A percentile compares a stretch with the other conserved stretches of the same genome.
Evolutionary conservation across 2,888 invertebrate genomes (phyloP).

Genomic region (Phaedon cochleariae): DNA sequence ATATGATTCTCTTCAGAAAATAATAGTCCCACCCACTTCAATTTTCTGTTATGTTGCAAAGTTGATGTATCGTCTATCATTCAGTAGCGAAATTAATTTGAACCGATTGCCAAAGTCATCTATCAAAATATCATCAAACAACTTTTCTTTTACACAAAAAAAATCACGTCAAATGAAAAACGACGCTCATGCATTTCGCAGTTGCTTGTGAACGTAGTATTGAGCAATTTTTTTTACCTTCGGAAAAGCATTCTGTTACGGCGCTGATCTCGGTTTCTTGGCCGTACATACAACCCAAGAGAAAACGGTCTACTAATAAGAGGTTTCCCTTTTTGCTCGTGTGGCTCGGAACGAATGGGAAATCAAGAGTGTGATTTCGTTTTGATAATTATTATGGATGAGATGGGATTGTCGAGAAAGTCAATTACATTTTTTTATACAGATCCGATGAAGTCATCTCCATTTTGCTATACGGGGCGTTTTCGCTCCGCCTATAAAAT

Average conservation of each 20-base stretch:
- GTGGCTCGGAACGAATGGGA: conserved; percentile 10
- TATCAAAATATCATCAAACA: too few species aligned
- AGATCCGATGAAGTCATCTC: background rate
- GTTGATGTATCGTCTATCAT: too few species aligned
- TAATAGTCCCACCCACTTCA: too few species aligned
- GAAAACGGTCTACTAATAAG: conserved; percentile 31
- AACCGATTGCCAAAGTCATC: too few species aligned
- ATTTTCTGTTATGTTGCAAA: too few species aligned
- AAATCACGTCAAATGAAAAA: too few species aligned
- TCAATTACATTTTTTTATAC: background rate
- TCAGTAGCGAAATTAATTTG: too few species aligned
- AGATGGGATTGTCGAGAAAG: conserved; percentile 12
- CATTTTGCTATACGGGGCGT: conserved; percentile 14
- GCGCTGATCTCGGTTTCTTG: conserved; percentile 18
- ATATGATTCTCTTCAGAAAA: too few species aligned
- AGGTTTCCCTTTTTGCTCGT: conserved; percentile 20
- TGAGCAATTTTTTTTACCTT: too few species aligned
- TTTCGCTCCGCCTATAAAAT: conserved; percentile 1
- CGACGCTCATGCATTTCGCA: too few species aligned
- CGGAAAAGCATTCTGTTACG: background rate
- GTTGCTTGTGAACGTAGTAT: too few species aligned
- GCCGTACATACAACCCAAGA: conserved; percentile 7
- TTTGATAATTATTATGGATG: conserved; percentile 2
- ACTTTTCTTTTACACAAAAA: too few species aligned
- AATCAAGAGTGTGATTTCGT: conserved; percentile 2